Evolutionary conservation across 2,797 vertebrate species (phyloP).

Genomic region (Enteromius anoplus): DNA sequence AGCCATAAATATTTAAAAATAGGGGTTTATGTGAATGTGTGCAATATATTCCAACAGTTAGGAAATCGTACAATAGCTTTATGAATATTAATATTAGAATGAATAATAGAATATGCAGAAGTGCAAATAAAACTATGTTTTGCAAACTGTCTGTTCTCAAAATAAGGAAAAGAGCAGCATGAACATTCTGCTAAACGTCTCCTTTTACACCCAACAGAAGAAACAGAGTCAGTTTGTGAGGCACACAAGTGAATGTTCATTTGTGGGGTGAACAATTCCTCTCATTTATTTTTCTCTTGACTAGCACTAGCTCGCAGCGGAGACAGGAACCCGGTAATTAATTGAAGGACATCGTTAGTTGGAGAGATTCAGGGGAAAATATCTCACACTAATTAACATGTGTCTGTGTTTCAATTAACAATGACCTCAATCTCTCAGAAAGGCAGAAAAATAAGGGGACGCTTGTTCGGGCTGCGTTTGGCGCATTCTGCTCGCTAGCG

Average conservation of each 20-base stretch:
- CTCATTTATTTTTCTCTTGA: slow-evolving; percentile 31
- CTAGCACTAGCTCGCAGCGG: slow-evolving; percentile 28
- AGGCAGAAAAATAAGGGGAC: slow-evolving; percentile 38
- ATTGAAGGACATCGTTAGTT: slow-evolving; percentile 46
- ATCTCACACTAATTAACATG: slow-evolving; percentile 71
- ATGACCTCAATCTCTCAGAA: slow-evolving; percentile 64
- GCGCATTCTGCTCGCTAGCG: slow-evolving; percentile 1
- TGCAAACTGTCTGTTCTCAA: background rate
- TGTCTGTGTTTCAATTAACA: slow-evolving; percentile 72
- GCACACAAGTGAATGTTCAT: background rate
- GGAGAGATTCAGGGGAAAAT: slow-evolving; percentile 36
- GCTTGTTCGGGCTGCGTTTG: slow-evolving; percentile 35
- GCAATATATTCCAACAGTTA: background rate
- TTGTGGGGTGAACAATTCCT: slow-evolving; percentile 8
- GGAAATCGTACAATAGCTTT: background rate
- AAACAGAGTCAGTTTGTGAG: background rate
- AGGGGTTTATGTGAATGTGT: background rate
- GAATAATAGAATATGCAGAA: background rate
- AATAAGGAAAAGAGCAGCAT: background rate
- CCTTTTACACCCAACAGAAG: background rate
- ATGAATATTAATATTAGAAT: background rate
- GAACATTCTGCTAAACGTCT: background rate
- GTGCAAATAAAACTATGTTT: background rate
- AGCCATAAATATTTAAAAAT: background rate
- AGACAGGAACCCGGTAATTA: slow-evolving; percentile 24